phyloP scores from a whole-genome alignment of 2,113 vertebrate species.

The Piaya cayana region DNA sequence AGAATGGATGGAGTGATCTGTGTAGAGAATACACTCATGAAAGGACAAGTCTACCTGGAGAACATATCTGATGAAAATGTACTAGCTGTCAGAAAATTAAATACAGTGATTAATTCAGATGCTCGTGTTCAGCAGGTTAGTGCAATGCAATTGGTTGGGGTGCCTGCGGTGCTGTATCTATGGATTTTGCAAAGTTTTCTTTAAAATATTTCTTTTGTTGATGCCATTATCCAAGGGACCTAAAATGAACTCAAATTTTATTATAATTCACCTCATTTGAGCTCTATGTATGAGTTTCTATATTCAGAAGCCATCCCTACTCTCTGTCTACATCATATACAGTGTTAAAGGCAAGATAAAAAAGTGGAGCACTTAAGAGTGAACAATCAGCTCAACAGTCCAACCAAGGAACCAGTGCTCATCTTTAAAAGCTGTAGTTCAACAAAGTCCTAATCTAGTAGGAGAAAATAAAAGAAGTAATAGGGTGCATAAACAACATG shows the following conservation, averaged over 20 bases:
- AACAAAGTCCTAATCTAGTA: background rate
- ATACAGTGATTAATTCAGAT: constrained; percentile 75
- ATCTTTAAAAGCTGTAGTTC: background rate
- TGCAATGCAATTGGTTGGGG: constrained; percentile 39
- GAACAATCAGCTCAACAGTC: constrained; percentile 32
- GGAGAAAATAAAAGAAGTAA: background rate
- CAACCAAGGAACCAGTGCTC: background rate
- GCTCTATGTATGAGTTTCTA: background rate
- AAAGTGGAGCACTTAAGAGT: constrained; percentile 7
- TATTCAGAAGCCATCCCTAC: constrained; percentile 20
- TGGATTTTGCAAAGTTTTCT: constrained; percentile 29
- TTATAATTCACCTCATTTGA: constrained; percentile 41
- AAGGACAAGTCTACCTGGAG: constrained; percentile 82
- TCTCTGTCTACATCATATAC: background rate
- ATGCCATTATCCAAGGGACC: constrained; percentile 22
- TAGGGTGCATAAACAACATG: background rate
- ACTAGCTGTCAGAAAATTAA: constrained; percentile 80
- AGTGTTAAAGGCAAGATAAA: constrained; percentile 25
- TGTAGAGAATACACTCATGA: constrained; percentile 81
- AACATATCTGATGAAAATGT: constrained; percentile 76
- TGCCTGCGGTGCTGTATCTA: background rate
- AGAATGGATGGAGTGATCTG: constrained; percentile 78
- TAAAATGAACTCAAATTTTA: constrained; percentile 50
- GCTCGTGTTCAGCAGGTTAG: constrained; percentile 78
- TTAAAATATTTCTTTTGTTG: constrained; percentile 50